A percentile compares a stretch with the other conserved stretches of the same genome.
Evolutionary conservation across 2,888 invertebrate species (phyloP).

Genomic region (Drosophila imparisetae): DNA sequence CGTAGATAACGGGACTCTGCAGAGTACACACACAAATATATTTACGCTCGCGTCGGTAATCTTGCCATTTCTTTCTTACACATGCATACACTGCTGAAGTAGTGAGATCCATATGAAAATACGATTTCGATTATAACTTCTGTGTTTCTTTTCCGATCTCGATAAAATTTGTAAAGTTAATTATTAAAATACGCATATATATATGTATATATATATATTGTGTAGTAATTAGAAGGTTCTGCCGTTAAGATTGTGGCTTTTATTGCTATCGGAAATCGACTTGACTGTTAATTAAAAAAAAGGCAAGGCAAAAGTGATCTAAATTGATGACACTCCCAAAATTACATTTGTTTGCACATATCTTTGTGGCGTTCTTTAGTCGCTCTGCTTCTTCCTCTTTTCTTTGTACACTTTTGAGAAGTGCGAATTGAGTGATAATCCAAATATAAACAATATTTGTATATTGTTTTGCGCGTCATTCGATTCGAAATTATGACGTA

Average conservation of each 20-base stretch:
- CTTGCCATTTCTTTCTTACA: neutral
- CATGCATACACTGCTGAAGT: neutral
- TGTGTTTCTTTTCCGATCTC: neutral
- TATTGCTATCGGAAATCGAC: neutral
- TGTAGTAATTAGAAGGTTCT: neutral
- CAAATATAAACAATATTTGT: conserved; percentile 11
- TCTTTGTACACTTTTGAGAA: neutral
- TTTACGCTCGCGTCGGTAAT: neutral
- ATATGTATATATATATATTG: neutral
- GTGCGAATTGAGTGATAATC: conserved; percentile 9
- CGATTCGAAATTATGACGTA: conserved; percentile 44
- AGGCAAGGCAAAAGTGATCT: conserved; percentile 26
- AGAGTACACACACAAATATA: neutral
- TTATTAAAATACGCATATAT: neutral
- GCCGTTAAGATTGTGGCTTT: neutral
- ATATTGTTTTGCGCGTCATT: conserved; percentile 15
- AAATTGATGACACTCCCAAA: neutral
- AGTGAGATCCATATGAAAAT: neutral
- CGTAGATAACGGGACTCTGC: neutral
- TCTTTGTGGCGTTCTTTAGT: neutral
- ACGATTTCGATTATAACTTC: neutral
- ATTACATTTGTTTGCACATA: neutral
- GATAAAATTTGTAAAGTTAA: neutral
- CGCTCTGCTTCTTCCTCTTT: neutral
- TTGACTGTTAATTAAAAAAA: conserved; percentile 2